These are phyloP conservation scores for Parnassius glacialis DNA, from an alignment of 2,888 invertebrate species.

Conservation along the genomic window DNA sequence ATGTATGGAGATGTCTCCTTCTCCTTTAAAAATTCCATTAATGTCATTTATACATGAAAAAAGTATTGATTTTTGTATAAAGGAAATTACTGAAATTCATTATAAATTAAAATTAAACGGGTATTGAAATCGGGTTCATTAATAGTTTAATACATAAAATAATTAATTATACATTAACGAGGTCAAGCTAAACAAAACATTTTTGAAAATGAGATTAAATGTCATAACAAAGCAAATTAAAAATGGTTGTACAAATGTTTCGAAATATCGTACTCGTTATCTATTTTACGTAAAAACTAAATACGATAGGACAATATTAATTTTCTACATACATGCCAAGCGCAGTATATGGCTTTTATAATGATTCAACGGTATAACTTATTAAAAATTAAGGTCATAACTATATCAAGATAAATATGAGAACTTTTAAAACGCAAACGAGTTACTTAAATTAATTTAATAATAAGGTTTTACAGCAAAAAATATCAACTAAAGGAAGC, in stretches of 20 bases:
- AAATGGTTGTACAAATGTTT: neutral
- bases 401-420: too few species aligned
- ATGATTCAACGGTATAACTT: constrained; percentile 2
- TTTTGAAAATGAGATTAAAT: too few species aligned
- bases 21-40: too few species aligned
- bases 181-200: too few species aligned
- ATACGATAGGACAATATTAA: constrained; percentile 11
- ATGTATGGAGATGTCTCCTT: too few species aligned
- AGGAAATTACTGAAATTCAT: too few species aligned
- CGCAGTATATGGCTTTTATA: constrained; percentile 4
- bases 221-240: neutral
- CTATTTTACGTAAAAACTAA: constrained; percentile 3
- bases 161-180: too few species aligned
- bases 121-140: too few species aligned
- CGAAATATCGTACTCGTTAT: neutral
- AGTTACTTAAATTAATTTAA: neutral
- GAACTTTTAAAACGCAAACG: neutral
- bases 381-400: too few species aligned
- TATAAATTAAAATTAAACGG: too few species aligned
- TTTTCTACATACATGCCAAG: constrained; percentile 20
- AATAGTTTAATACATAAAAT: too few species aligned
- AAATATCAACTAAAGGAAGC: constrained; percentile 11
- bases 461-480: neutral
- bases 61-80: neutral
- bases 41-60: neutral